Base-by-base conservation (phyloP, 2,888 invertebrate genomes). In the Drosophila cognata region DNA sequence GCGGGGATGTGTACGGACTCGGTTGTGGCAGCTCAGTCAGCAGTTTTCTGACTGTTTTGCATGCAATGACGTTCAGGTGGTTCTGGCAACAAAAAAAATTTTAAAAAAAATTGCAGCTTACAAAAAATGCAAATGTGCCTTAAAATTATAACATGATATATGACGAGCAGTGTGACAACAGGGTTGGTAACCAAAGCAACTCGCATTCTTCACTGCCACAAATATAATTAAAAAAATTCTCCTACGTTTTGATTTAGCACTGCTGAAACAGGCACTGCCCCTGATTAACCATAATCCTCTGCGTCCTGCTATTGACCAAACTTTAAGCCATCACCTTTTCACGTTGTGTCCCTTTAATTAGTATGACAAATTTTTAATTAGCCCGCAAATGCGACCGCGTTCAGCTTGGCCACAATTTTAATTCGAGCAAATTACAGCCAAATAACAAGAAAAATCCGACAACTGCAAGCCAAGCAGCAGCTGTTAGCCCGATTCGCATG, bases 341-440 rank as follows among this genome's bases (percentile, higher is more conserved):
- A 53, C 60, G 55, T 67, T 77, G 82, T 71, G 70, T 80, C 80
- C 85, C 75, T 81, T 89, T 87, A 87, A 89, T 89, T 87, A 87
- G 90, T 88, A 89, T 85, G 90, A 83, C 87, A 87, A 87, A 88
- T 88, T 87, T 87, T 87, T 87, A 89, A 87, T 87, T 87, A 87
- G 81, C 84, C 77, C 77, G 71, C 80, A 87, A 85, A 82, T 81
- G 87, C 71, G 77, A 81, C 86, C 76, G 53, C 75, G 81, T 50
- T 74, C 62, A 75, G 72, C 71, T 81, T 62, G 70, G 66, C 77
- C 77, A 69, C 77, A 89, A 87, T 85, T 84, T 89, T 80, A 87
- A 87, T 85, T 76, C 69, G 41, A 71, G 75, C 69, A 79, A 81
- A 85, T 88, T 84, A 88, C 83, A 78, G 62, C 67, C 68, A 62